Evolutionary conservation across 2,888 invertebrate species (phyloP).

Genomic region (Stenodema calcarata): DNA sequence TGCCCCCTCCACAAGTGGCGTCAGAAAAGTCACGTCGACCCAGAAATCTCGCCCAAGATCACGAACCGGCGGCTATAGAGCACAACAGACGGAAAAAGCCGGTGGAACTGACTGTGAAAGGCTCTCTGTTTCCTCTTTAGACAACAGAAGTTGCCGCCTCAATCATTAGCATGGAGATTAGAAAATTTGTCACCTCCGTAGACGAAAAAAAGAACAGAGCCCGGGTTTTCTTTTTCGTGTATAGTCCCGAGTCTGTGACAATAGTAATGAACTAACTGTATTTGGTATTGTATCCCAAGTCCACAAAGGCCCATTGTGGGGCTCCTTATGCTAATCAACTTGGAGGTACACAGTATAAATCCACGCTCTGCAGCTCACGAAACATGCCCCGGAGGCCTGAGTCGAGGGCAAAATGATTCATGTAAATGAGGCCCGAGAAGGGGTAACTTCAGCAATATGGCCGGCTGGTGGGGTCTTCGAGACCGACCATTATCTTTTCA

Average conservation of each 20-base stretch:
- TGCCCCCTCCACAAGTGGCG: neutral
- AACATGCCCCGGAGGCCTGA: constrained; percentile 44
- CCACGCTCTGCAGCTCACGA: constrained; percentile 50
- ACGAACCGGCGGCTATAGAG: constrained; percentile 26
- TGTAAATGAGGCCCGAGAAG: constrained; percentile 41
- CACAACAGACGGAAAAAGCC: neutral
- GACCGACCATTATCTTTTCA: constrained; percentile 1
- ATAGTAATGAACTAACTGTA: constrained; percentile 49
- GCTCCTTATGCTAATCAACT: constrained; percentile 49
- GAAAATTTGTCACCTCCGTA: constrained; percentile 42
- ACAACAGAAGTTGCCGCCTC: constrained; percentile 17
- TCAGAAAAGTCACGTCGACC: constrained; percentile 28
- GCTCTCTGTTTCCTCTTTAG: neutral
- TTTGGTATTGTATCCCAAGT: constrained; percentile 36
- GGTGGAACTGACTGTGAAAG: neutral
- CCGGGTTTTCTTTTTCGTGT: neutral
- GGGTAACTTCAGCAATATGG: neutral
- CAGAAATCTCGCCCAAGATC: constrained; percentile 35
- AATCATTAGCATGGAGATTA: constrained; percentile 37
- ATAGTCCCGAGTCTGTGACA: constrained; percentile 1
- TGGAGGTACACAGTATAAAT: constrained; percentile 47
- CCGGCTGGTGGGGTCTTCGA: neutral
- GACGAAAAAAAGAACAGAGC: constrained; percentile 13
- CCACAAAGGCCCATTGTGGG: constrained; percentile 45
- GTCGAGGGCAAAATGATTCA: constrained; percentile 41